phyloP scores from a whole-genome alignment of 1,140 invertebrate genomes.

The Halesus radiatus region DNA sequence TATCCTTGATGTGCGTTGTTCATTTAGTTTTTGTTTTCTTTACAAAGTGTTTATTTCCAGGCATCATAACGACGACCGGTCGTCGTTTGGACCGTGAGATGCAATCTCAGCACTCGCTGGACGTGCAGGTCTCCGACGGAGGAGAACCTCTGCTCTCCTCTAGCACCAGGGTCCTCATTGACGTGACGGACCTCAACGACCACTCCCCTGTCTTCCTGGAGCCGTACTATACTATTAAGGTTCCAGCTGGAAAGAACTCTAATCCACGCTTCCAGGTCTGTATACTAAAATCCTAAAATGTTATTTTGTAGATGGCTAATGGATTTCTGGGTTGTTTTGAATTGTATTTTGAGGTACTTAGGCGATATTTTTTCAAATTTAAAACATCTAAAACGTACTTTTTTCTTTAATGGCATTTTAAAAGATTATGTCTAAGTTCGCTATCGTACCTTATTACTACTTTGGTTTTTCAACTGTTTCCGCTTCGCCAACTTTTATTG shows the following conservation, averaged over 20 bases:
- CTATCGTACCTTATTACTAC: too few relatives aligned
- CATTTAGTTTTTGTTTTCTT: too few relatives aligned
- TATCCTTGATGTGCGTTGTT: too few relatives aligned
- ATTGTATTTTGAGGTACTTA: too few relatives aligned
- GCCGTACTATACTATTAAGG: constrained; percentile 83
- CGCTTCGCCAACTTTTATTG: too few relatives aligned
- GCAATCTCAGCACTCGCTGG: constrained; percentile 86
- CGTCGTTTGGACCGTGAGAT: constrained; percentile 88
- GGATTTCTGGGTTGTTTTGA: too few relatives aligned
- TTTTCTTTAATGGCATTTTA: too few relatives aligned
- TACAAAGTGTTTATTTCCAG: constrained; percentile 65
- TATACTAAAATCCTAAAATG: neutral
- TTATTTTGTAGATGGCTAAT: neutral
- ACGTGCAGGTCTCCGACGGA: constrained; percentile 88
- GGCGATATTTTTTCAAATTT: too few relatives aligned
- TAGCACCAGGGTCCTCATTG: constrained; percentile 85
- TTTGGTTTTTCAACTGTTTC: too few relatives aligned
- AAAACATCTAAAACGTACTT: too few relatives aligned
- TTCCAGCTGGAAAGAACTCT: constrained; percentile 77
- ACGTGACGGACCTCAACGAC: constrained; percentile 89
- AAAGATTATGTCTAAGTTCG: too few relatives aligned
- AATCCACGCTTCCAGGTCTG: constrained; percentile 75
- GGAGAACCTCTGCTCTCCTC: constrained; percentile 82
- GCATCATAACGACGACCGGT: constrained; percentile 85
- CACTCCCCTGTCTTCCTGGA: constrained; percentile 86